Percentiles rank a stretch among this genome's conserved stretches.
These are phyloP conservation scores for Microcebus murinus DNA, from an alignment of 2,113 vertebrate species.

Conservation along the genomic window DNA sequence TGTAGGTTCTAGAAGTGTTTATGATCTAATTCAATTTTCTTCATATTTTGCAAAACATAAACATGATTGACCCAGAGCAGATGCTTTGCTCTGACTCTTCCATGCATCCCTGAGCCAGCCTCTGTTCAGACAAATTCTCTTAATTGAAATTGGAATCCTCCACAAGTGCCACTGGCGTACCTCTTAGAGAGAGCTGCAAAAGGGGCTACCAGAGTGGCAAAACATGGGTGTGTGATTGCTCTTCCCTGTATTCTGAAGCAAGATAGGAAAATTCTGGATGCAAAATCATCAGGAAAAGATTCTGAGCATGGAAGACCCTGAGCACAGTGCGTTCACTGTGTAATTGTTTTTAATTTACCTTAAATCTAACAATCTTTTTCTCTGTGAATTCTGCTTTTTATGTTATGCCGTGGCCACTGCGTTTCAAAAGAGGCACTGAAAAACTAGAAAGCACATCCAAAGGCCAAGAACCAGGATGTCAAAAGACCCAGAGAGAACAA, in stretches of 20 bases:
- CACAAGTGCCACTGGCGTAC: not conserved
- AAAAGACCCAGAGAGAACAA: not conserved
- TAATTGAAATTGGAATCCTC: not conserved
- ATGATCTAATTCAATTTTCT: not conserved
- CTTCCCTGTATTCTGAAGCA: not conserved
- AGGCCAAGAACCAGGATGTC: not conserved
- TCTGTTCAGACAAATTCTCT: not conserved
- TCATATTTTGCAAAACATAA: not conserved
- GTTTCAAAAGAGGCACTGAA: not conserved
- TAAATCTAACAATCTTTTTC: not conserved
- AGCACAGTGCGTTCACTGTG: not conserved
- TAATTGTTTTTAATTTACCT: not conserved
- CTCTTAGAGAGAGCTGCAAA: not conserved
- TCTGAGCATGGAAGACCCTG: not conserved
- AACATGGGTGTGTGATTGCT: not conserved
- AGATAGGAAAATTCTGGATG: not conserved
- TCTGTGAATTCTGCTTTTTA: slow-evolving; percentile 9
- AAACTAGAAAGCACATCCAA: not conserved
- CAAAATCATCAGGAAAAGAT: not conserved
- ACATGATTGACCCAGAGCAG: not conserved
- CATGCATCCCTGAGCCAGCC: not conserved
- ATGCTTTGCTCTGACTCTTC: not conserved
- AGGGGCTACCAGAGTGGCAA: not conserved
- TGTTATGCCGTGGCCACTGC: not conserved
- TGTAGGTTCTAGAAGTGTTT: not conserved